Base-by-base conservation (phyloP, 30 jellyfish, hydroid and myxozoan genomes). In the Cassiopea xamachana region DNA sequence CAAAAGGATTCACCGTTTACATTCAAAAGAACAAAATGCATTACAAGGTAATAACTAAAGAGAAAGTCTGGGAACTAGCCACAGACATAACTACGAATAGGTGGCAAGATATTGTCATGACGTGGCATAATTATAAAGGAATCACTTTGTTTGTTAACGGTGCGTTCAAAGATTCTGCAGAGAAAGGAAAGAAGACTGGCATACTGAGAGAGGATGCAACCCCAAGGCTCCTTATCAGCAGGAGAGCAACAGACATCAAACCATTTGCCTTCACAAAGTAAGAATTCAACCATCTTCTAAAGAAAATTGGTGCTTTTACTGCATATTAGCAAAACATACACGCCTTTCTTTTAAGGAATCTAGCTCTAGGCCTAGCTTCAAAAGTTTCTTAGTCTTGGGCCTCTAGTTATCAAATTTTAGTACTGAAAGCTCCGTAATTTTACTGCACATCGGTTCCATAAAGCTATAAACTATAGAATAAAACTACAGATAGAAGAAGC, bases 61-160 rank as follows among this genome's bases (percentile, higher is more conserved):
- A 88, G 64, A 85, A 78, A 69, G 93, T 83, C 85, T 95, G 99
- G 99, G 94, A 92, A 77, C 93, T 95, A 46, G 83, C 95, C 58
- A 91, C 99, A 2, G 98, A 92, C 49, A 80, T 95, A 9, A 92
- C 98, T 50, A 93, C 96, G 80, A 91, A 82, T 74, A 77, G 86
- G n/a, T 95, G 99, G 99, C 97, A 95, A 89, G 98, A 95, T 55
- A 95, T 95, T 71, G 98, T 95, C 7, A 91, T 95, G 99, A 95
- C 98, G 77, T 95, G 99, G 99, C 97, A 95, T 69, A 88, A 83
- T 47, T 91, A 75, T 80, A 91, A 91, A 85, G 99, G 99, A 47
- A 69, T 95, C 81, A 79, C 95, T 67, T 74, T 95, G 1, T 95
- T 87, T 82, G 98, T 95, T 17, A 95, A 95, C 67, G 99, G 99